phyloP scores from a whole-genome alignment of 2,888 invertebrate species.

The Myopa testacea region DNA sequence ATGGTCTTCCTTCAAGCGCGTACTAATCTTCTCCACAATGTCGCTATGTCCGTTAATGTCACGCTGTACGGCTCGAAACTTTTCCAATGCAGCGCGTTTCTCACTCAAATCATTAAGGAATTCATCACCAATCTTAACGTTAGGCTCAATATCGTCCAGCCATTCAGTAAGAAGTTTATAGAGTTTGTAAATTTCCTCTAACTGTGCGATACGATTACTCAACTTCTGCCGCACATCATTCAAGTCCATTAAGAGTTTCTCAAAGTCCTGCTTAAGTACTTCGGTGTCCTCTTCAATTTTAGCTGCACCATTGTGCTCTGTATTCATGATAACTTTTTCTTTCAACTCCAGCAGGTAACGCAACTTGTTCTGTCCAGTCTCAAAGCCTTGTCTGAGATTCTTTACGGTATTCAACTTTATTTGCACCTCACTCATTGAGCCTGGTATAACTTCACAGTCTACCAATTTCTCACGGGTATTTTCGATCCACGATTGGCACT shows the following conservation, averaged over 20 bases:
- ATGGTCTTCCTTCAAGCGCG: slow-evolving; percentile 78
- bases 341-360: slow-evolving; percentile 89
- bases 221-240: slow-evolving; percentile 83
- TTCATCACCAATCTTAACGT: slow-evolving; percentile 79
- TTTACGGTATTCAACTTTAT: slow-evolving; percentile 88
- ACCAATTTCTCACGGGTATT: slow-evolving; percentile 87
- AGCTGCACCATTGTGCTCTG: slow-evolving; percentile 87
- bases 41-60: slow-evolving; percentile 86
- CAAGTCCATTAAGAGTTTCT: slow-evolving; percentile 84
- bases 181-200: slow-evolving; percentile 89
- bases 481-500: slow-evolving; percentile 94
- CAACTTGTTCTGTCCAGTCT: slow-evolving; percentile 90
- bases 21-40: slow-evolving; percentile 80
- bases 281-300: slow-evolving; percentile 94
- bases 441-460: slow-evolving; percentile 84
- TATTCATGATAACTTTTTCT: slow-evolving; percentile 93
- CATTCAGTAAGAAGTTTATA: slow-evolving; percentile 86
- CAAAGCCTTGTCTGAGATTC: slow-evolving; percentile 88
- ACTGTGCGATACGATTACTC: slow-evolving; percentile 79
- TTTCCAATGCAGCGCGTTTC: slow-evolving; percentile 89
- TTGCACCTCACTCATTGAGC: slow-evolving; percentile 85
- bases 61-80: slow-evolving; percentile 83
- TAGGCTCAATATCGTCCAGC: slow-evolving; percentile 89
- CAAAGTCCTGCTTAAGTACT: slow-evolving; percentile 88
- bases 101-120: slow-evolving; percentile 88